Conservation (phyloP, 2,888 invertebrate genomes). For the Hipparchia sbordonii region DNA sequence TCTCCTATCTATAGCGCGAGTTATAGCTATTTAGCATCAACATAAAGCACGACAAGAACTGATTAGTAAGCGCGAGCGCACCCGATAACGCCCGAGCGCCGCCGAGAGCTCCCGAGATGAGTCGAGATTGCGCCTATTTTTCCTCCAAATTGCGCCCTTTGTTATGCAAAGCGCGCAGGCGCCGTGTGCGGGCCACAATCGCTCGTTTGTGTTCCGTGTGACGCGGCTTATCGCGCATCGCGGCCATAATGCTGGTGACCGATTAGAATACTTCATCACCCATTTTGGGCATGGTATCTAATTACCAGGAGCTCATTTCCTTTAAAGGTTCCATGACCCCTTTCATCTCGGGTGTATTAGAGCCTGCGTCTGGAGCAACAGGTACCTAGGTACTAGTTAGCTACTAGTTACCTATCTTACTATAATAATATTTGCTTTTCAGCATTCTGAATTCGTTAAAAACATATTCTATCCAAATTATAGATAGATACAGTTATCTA, state of each 20-base stretch:
- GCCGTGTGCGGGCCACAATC: conserved; percentile 79
- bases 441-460: no score
- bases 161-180: conserved; percentile 81
- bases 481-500: no score
- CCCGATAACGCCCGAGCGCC: conserved; percentile 46
- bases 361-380: not conserved
- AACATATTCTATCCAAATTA: no score
- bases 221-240: conserved; percentile 74
- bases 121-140: conserved; percentile 76
- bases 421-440: not conserved
- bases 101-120: conserved; percentile 61
- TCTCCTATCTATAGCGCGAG: not conserved
- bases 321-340: not conserved
- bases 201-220: conserved; percentile 72
- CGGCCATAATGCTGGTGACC: conserved; percentile 72
- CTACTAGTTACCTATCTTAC: not conserved
- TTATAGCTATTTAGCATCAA: conserved; percentile 21
- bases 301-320: conserved; percentile 41
- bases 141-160: conserved; percentile 81
- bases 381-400: not conserved
- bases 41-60: conserved; percentile 34
- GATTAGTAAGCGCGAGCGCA: conserved; percentile 60
- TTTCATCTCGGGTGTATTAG: not conserved
- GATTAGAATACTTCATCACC: conserved; percentile 81
- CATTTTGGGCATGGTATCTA: conserved; percentile 46